Percentiles rank a stretch among this genome's conserved stretches.
phyloP scores from a whole-genome alignment of 2,888 invertebrate genomes.

The Temnothorax unifasciatus region DNA sequence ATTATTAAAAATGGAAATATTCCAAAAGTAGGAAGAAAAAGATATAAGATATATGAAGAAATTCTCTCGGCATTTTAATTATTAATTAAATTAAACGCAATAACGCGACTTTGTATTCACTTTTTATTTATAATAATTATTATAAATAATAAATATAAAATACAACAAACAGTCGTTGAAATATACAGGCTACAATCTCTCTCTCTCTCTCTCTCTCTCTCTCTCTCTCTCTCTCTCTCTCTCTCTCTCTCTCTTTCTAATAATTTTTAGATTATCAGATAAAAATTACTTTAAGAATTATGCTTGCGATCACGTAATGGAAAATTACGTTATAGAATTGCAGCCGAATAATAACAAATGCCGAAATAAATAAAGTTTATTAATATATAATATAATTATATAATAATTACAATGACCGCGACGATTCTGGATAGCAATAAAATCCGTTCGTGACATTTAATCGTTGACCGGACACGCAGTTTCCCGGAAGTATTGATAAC shows the following conservation, averaged over 20 bases:
- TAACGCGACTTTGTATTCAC: not conserved
- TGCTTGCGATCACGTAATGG: not conserved
- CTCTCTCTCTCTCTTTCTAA: not conserved
- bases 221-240: not conserved
- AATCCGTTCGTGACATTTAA: conserved; percentile 33
- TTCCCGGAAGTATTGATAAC: conserved; percentile 78
- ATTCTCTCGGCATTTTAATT: not conserved
- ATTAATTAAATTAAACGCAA: not conserved
- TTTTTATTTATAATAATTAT: conserved; percentile 10
- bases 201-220: not conserved
- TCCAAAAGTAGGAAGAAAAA: not conserved
- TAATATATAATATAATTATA: not conserved
- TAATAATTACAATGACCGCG: conserved; percentile 15
- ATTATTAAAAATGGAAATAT: not conserved
- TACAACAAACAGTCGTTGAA: not conserved
- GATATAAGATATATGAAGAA: not conserved
- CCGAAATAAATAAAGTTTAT: not conserved
- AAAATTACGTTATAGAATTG: conserved; percentile 1
- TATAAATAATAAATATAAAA: not conserved
- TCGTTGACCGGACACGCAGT: conserved; percentile 70
- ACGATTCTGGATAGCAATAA: not conserved
- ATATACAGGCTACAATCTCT: not conserved
- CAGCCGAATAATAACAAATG: not conserved
- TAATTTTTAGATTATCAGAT: conserved; percentile 5
- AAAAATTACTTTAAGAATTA: conserved; percentile 3